Percentiles rank a stretch among this genome's conserved stretches.
These are phyloP conservation scores for Semotilus atromaculatus DNA, from an alignment of 2,797 vertebrate genomes.

Conservation along the genomic window DNA sequence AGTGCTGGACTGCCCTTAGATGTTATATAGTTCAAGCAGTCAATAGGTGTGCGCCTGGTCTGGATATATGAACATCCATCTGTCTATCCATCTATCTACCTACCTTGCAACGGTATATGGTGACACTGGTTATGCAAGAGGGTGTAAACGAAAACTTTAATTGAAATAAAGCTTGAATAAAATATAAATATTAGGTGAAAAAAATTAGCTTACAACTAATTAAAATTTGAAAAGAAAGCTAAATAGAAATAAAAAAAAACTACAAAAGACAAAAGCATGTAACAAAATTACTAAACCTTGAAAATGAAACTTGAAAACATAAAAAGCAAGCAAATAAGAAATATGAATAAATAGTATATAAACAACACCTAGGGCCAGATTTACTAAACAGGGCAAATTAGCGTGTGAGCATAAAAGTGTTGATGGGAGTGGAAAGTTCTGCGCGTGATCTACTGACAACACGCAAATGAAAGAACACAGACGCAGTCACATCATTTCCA, in stretches of 20 bases:
- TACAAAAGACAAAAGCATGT: neutral
- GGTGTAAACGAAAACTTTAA: neutral
- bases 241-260: neutral
- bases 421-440: too few species aligned
- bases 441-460: too few species aligned
- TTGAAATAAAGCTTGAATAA: neutral
- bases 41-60: constrained; percentile 17
- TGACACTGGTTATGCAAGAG: neutral
- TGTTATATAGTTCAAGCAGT: constrained; percentile 54
- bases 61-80: constrained; percentile 12
- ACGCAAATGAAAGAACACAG: too few species aligned
- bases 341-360: neutral
- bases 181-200: neutral
- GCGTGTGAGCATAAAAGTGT: too few species aligned
- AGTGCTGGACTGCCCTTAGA: constrained; percentile 49
- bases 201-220: neutral
- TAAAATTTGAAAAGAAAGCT: neutral
- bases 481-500: too few species aligned
- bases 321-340: neutral
- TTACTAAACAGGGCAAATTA: too few species aligned
- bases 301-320: neutral
- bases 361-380: neutral
- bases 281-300: neutral
- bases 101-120: too few species aligned
- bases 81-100: neutral